These are phyloP conservation scores for Pyxicephalus adspersus DNA, from an alignment of 2,113 vertebrate species.

Conservation along the genomic window DNA sequence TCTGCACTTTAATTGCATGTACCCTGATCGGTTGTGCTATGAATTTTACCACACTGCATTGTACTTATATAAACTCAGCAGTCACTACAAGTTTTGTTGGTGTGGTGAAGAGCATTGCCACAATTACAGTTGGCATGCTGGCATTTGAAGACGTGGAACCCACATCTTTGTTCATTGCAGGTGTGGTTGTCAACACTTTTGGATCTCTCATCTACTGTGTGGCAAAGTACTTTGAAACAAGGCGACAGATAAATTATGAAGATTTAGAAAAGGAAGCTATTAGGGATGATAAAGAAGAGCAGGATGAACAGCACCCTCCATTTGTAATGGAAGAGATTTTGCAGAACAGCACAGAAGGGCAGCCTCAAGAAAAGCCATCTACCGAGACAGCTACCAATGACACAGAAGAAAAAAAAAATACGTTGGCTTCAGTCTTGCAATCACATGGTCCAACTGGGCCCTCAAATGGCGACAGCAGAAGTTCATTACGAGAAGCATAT, in stretches of 20 bases:
- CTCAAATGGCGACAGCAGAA: conserved; percentile 61
- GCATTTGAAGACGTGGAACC: conserved; percentile 92
- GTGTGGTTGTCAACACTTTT: conserved; percentile 93
- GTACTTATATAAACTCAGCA: conserved; percentile 97
- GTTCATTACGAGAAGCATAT: conserved; percentile 79
- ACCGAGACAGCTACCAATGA: conserved; percentile 22
- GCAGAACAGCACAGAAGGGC: conserved; percentile 56
- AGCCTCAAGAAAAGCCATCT: conserved; percentile 56
- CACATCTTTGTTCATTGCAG: conserved; percentile 88
- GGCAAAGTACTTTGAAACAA: conserved; percentile 90
- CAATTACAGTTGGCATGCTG: conserved; percentile 97
- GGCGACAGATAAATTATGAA: conserved; percentile 85
- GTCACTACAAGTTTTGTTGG: conserved; percentile 99
- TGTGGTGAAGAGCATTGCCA: conserved; percentile 96
- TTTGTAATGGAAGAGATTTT: conserved; percentile 71
- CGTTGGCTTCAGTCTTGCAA: conserved; percentile 52
- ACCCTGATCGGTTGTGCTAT: conserved; percentile 94
- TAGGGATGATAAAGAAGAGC: conserved; percentile 66
- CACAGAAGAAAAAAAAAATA: conserved; percentile 37
- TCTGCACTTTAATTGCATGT: conserved; percentile 83
- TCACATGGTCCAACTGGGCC: conserved; percentile 56
- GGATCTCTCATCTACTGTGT: conserved; percentile 93
- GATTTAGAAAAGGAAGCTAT: conserved; percentile 85
- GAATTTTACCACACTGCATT: conserved; percentile 98
- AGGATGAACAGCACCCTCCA: conserved; percentile 62